Percentiles rank a stretch among this genome's conserved stretches.
Evolutionary conservation across 2,888 invertebrate genomes (phyloP).

Genomic region (Orthosia gothica): DNA sequence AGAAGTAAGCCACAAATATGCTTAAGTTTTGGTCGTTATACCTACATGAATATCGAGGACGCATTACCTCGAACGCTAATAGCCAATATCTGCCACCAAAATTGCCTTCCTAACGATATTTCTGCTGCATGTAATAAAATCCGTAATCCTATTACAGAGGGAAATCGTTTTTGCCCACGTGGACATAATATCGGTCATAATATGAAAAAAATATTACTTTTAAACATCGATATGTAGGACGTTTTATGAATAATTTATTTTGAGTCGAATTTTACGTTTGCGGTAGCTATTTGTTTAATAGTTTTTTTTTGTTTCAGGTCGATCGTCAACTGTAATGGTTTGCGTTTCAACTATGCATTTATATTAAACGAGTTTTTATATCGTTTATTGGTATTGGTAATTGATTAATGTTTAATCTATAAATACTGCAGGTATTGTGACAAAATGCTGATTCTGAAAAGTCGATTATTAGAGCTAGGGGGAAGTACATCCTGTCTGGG

Average conservation of each 20-base stretch:
- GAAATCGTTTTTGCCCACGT: constrained; percentile 82
- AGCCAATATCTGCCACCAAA: constrained; percentile 90
- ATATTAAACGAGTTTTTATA: background rate
- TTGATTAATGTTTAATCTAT: no score
- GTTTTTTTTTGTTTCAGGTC: constrained; percentile 47
- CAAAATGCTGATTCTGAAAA: no score
- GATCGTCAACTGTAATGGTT: constrained; percentile 36
- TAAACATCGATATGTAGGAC: constrained; percentile 45
- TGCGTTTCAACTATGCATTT: constrained; percentile 35
- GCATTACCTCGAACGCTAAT: constrained; percentile 88
- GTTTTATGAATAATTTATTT: constrained; percentile 64
- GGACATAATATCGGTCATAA: constrained; percentile 75
- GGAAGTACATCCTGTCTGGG: no score
- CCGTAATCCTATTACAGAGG: constrained; percentile 87
- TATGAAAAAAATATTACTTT: constrained; percentile 64
- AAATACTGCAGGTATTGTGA: no score
- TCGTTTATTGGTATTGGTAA: background rate
- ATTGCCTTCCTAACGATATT: constrained; percentile 91
- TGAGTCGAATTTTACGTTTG: constrained; percentile 35
- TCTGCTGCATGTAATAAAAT: constrained; percentile 89
- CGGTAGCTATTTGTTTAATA: constrained; percentile 38
- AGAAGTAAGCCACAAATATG: constrained; percentile 80
- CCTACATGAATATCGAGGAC: constrained; percentile 86
- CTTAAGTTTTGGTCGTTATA: constrained; percentile 81
- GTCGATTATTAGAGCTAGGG: no score